Conservation (phyloP, 2,113 vertebrate genomes). For the Caloenas nicobarica region DNA sequence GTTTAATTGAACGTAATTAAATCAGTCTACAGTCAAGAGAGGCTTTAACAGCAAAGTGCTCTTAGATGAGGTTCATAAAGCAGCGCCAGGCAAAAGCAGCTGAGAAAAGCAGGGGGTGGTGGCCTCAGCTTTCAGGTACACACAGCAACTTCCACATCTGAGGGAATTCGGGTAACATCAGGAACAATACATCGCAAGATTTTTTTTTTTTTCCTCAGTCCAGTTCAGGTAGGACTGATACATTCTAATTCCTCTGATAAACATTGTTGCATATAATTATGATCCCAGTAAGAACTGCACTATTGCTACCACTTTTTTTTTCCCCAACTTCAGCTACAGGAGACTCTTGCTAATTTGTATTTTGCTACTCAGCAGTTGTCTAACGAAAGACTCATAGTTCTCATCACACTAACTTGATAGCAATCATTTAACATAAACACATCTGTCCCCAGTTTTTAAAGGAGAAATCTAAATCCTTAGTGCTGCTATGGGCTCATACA, state of each 20-base stretch:
- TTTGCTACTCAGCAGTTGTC: neutral
- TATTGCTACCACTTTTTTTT: neutral
- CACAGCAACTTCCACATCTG: neutral
- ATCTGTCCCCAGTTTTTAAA: neutral
- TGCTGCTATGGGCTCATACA: neutral
- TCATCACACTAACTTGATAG: neutral
- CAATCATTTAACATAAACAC: neutral
- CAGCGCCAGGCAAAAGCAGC: neutral
- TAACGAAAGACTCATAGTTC: neutral
- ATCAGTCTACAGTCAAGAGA: neutral
- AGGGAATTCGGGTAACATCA: neutral
- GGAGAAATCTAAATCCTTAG: neutral
- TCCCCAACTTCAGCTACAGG: neutral
- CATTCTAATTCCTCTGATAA: neutral
- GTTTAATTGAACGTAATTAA: constrained; percentile 44
- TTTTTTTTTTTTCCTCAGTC: neutral
- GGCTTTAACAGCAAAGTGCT: neutral
- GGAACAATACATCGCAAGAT: neutral
- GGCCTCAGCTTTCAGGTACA: neutral
- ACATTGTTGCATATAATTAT: neutral
- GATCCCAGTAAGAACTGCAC: neutral
- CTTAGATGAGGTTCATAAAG: neutral
- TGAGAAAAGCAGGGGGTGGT: neutral
- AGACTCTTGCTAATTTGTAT: neutral
- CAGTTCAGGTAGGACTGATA: neutral